These are phyloP conservation scores for Palloptera scutellata DNA, from an alignment of 2,888 invertebrate species.

Conservation along the genomic window DNA sequence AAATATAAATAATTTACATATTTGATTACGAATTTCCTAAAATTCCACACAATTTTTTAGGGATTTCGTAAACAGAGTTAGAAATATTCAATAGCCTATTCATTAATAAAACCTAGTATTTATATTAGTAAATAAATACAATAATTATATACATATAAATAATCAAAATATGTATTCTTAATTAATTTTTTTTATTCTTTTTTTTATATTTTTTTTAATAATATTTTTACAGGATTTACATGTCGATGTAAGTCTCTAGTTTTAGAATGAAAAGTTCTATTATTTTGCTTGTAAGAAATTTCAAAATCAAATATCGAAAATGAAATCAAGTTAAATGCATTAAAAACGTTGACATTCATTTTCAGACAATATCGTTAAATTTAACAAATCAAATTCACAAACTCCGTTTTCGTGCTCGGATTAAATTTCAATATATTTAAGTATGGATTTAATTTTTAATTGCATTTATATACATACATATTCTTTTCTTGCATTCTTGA, in stretches of 20 bases:
- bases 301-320: not conserved
- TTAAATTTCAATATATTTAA: no score
- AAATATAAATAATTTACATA: slow-evolving; percentile 7
- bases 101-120: not conserved
- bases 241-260: slow-evolving; percentile 68
- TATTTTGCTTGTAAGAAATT: not conserved
- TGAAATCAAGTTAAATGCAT: not conserved
- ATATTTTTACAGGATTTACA: slow-evolving; percentile 68
- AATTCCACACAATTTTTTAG: no score
- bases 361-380: not conserved
- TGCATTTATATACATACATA: not conserved
- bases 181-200: slow-evolving; percentile 55
- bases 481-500: not conserved
- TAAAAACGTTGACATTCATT: not conserved
- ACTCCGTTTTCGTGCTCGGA: no score
- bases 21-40: no score
- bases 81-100: no score
- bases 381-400: not conserved
- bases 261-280: slow-evolving; percentile 38
- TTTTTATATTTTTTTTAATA: slow-evolving; percentile 55
- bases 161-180: slow-evolving; percentile 24
- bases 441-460: not conserved
- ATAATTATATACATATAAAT: slow-evolving; percentile 11
- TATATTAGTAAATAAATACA: slow-evolving; percentile 13
- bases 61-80: no score